Percentiles rank a stretch among this genome's conserved stretches.
phyloP scores from a whole-genome alignment of 2,888 invertebrate species.

The Sylvicola cinctus region DNA sequence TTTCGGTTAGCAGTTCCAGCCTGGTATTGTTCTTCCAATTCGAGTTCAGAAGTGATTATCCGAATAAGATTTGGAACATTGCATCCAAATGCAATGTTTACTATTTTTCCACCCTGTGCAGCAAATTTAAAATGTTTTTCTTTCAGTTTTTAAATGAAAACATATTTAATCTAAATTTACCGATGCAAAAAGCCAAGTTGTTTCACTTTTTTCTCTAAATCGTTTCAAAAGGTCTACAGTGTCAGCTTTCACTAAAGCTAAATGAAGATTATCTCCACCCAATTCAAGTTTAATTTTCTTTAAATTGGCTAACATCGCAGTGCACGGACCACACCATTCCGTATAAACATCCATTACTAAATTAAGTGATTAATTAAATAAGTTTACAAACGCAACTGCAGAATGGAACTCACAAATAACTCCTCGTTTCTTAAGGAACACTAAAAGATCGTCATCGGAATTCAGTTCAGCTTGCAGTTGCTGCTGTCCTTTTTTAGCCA shows the following conservation, averaged over 20 bases:
- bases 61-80: slow-evolving; percentile 56
- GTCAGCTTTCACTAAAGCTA: slow-evolving; percentile 53
- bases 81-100: slow-evolving; percentile 63
- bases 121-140: not conserved
- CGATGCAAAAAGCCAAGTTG: slow-evolving; percentile 73
- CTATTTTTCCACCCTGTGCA: slow-evolving; percentile 45
- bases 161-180: slow-evolving; percentile 28
- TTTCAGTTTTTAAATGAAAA: slow-evolving; percentile 2
- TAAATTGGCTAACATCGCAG: slow-evolving; percentile 63
- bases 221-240: slow-evolving; percentile 48
- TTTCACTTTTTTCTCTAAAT: slow-evolving; percentile 68
- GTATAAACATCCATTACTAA: slow-evolving; percentile 83
- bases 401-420: slow-evolving; percentile 37
- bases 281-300: slow-evolving; percentile 74
- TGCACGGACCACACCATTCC: slow-evolving; percentile 81
- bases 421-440: slow-evolving; percentile 53
- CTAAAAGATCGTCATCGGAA: slow-evolving; percentile 70
- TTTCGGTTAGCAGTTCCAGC: slow-evolving; percentile 16
- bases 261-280: slow-evolving; percentile 56
- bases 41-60: slow-evolving; percentile 49
- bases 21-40: slow-evolving; percentile 28
- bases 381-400: too few species aligned
- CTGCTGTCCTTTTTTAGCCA: slow-evolving; percentile 57
- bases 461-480: slow-evolving; percentile 62
- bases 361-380: too few species aligned